phyloP scores from a whole-genome alignment of 1,140 invertebrate species.

The Ctenoplectra terminalis region DNA sequence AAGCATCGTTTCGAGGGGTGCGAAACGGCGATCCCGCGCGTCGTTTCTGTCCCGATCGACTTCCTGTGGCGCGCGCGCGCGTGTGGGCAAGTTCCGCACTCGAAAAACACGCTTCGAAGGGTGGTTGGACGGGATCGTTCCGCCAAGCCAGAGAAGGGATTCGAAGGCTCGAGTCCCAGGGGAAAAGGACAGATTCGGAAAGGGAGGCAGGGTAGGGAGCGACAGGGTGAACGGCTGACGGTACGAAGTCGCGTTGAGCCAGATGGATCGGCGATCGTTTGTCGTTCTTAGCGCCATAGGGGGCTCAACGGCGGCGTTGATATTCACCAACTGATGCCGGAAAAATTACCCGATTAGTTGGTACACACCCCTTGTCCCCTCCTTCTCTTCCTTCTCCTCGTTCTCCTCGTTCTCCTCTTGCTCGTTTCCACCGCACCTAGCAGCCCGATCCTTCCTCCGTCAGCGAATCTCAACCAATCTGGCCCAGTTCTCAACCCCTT shows the following conservation, averaged over 20 bases:
- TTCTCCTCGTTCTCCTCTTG: slow-evolving; percentile 2
- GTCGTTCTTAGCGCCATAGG: slow-evolving; percentile 80
- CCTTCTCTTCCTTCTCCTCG: too few relatives aligned
- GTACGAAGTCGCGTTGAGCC: slow-evolving; percentile 78
- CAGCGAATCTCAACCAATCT: slow-evolving; percentile 26
- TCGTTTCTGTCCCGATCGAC: slow-evolving; percentile 30
- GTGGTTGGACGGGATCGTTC: slow-evolving; percentile 25
- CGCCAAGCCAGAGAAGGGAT: slow-evolving; percentile 43
- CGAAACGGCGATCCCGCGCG: slow-evolving; percentile 15
- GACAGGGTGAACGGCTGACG: slow-evolving; percentile 58
- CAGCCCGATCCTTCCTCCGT: slow-evolving; percentile 43
- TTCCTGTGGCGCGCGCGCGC: background rate
- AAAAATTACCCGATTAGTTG: slow-evolving; percentile 82
- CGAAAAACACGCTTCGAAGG: slow-evolving; percentile 44
- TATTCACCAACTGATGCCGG: slow-evolving; percentile 82
- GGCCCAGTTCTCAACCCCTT: slow-evolving; percentile 44
- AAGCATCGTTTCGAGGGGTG: slow-evolving; percentile 33
- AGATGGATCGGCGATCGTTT: slow-evolving; percentile 83
- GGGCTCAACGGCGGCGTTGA: slow-evolving; percentile 78
- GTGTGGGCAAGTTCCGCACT: slow-evolving; percentile 16
- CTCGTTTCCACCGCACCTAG: slow-evolving; percentile 37
- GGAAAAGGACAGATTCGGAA: slow-evolving; percentile 56
- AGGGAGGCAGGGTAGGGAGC: slow-evolving; percentile 7
- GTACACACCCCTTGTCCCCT: slow-evolving; percentile 24
- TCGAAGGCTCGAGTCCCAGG: background rate